These are phyloP conservation scores for Tricholaema leucomelas DNA, from an alignment of 2,113 vertebrate genomes.

Conservation along the genomic window DNA sequence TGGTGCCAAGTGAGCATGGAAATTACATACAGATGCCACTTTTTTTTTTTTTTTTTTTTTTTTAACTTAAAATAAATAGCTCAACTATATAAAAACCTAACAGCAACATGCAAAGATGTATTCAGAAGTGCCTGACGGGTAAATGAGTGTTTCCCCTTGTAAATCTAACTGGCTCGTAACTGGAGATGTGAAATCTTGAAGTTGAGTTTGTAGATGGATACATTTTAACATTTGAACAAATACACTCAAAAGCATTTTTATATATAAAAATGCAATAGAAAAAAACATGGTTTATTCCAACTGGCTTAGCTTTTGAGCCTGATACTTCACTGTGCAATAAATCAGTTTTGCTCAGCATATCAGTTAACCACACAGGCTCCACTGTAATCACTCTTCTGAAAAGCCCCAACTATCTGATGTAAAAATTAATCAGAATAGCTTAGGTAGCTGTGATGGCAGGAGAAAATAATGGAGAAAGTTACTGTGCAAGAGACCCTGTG, in stretches of 20 bases:
- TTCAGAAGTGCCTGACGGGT: conserved; percentile 71
- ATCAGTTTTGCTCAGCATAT: not conserved
- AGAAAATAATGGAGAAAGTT: conserved; percentile 56
- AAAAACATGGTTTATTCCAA: not conserved
- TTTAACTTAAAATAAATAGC: conserved; percentile 72
- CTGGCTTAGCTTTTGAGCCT: not conserved
- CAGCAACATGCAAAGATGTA: conserved; percentile 63
- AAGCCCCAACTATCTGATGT: not conserved
- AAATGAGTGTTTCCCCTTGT: conserved; percentile 51
- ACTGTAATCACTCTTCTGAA: not conserved
- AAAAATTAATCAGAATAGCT: conserved; percentile 43
- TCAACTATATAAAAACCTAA: conserved; percentile 68
- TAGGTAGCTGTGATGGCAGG: conserved; percentile 11
- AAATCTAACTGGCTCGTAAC: not conserved
- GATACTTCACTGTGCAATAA: not conserved
- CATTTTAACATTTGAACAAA: conserved; percentile 12
- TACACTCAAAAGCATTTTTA: not conserved
- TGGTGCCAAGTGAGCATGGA: conserved; percentile 78
- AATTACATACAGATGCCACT: conserved; percentile 80
- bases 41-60: conserved; percentile 72
- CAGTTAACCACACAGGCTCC: not conserved
- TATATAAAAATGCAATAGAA: not conserved
- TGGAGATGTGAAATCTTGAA: conserved; percentile 23
- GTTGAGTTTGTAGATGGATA: not conserved
- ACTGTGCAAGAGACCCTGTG: not conserved